phyloP scores from a whole-genome alignment of 2,888 invertebrate genomes.

The Aphodius granarius region DNA sequence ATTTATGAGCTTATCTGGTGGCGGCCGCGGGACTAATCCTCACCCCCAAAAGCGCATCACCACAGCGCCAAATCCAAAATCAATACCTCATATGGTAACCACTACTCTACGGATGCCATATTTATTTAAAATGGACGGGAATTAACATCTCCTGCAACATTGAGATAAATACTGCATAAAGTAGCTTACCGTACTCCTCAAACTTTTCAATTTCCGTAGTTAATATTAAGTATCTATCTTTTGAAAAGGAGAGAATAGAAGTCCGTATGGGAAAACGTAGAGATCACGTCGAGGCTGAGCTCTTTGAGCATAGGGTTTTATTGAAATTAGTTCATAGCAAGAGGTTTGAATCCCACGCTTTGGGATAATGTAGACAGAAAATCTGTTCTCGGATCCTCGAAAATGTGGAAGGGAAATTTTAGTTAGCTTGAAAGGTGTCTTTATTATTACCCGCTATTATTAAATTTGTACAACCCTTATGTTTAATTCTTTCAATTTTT shows the following conservation, averaged over 20 bases:
- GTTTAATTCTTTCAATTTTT: too few relatives aligned
- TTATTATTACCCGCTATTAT: too few relatives aligned
- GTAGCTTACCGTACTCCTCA: constrained; percentile 23
- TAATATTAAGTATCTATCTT: not conserved
- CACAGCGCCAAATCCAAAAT: constrained; percentile 42
- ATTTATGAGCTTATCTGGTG: constrained; percentile 43
- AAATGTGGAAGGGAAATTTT: not conserved
- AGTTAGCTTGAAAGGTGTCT: too few relatives aligned
- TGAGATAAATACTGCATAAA: constrained; percentile 37
- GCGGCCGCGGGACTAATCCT: constrained; percentile 44
- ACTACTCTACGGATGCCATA: constrained; percentile 25
- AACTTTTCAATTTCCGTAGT: constrained; percentile 35
- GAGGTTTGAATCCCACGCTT: constrained; percentile 7
- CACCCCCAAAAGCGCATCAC: constrained; percentile 40
- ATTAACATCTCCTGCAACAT: constrained; percentile 37
- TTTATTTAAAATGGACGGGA: constrained; percentile 37
- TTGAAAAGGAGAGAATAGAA: not conserved
- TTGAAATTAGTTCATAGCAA: constrained; percentile 15
- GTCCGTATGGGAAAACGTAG: not conserved
- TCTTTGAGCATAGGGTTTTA: not conserved
- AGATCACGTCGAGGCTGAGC: not conserved
- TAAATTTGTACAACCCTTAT: too few relatives aligned
- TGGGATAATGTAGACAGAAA: not conserved
- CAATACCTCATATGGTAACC: constrained; percentile 40
- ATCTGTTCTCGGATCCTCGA: not conserved